These are phyloP conservation scores for Gobionotothen gibberifrons DNA, from an alignment of 2,797 vertebrate genomes.

Conservation along the genomic window DNA sequence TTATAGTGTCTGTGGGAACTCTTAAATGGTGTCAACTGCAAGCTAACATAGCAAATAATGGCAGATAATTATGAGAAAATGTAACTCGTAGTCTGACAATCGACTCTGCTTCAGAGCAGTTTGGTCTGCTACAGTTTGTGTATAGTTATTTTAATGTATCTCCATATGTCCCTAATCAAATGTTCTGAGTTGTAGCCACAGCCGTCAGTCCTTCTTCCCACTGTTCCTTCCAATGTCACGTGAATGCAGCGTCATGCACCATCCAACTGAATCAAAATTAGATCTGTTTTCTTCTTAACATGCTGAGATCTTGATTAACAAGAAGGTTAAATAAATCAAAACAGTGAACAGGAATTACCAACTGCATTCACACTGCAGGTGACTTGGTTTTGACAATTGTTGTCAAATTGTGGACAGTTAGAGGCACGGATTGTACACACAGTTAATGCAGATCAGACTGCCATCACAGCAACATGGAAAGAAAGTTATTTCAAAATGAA, in stretches of 20 bases:
- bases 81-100: slow-evolving; percentile 21
- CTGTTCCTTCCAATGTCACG: slow-evolving; percentile 40
- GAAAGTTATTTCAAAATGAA: not conserved
- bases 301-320: not conserved
- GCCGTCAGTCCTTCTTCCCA: slow-evolving; percentile 18
- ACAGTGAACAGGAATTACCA: not conserved
- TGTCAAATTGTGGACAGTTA: not conserved
- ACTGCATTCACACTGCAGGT: not conserved
- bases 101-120: slow-evolving; percentile 9
- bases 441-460: too few species aligned
- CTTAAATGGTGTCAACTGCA: not conserved
- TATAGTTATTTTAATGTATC: not conserved
- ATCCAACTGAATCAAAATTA: slow-evolving; percentile 32
- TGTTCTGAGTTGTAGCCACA: slow-evolving; percentile 15
- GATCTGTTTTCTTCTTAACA: not conserved
- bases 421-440: not conserved
- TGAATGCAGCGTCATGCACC: slow-evolving; percentile 35
- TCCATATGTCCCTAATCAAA: not conserved
- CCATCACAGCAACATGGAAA: not conserved
- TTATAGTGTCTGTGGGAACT: slow-evolving; percentile 8
- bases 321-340: too few species aligned
- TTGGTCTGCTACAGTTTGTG: slow-evolving; percentile 7
- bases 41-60: not conserved
- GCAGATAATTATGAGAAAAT: not conserved
- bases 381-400: not conserved